phyloP scores from a whole-genome alignment of 2,113 vertebrate species.

The Colinus virginianus region DNA sequence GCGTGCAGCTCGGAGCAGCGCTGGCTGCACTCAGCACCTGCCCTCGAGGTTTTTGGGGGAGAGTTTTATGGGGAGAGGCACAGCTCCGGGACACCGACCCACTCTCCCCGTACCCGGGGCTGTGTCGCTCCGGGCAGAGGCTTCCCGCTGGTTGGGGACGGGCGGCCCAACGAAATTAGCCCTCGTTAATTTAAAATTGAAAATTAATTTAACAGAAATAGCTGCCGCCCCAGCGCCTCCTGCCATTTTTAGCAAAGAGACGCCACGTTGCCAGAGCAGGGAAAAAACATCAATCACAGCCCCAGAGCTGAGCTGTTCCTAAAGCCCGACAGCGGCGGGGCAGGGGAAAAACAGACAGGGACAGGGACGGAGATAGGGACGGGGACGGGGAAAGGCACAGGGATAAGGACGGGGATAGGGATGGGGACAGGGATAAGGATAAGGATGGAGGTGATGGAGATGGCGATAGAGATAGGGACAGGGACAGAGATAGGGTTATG shows the following conservation, averaged over 20 bases:
- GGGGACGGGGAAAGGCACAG: not conserved
- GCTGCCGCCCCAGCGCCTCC: not conserved
- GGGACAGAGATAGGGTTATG: too few species aligned
- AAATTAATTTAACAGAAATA: not conserved
- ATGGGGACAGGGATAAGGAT: not conserved
- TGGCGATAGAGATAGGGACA: too few species aligned
- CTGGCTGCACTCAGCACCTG: not conserved
- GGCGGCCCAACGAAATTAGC: not conserved
- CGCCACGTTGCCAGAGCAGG: not conserved
- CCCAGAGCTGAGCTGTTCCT: not conserved
- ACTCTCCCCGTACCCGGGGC: not conserved
- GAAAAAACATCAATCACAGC: not conserved
- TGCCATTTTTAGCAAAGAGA: not conserved
- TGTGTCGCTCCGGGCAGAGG: not conserved
- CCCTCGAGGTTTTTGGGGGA: not conserved
- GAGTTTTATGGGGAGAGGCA: accelerated
- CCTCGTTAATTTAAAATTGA: not conserved
- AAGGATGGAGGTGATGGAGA: too few species aligned
- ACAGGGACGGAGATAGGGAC: too few species aligned
- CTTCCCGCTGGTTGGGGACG: slow-evolving; percentile 28
- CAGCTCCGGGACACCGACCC: not conserved
- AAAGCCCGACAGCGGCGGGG: not conserved
- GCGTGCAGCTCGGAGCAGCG: not conserved
- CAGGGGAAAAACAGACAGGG: not conserved
- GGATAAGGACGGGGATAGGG: too few species aligned